phyloP scores from a whole-genome alignment of 2,888 invertebrate species.

The Imbricaverruca yamaguchii region DNA sequence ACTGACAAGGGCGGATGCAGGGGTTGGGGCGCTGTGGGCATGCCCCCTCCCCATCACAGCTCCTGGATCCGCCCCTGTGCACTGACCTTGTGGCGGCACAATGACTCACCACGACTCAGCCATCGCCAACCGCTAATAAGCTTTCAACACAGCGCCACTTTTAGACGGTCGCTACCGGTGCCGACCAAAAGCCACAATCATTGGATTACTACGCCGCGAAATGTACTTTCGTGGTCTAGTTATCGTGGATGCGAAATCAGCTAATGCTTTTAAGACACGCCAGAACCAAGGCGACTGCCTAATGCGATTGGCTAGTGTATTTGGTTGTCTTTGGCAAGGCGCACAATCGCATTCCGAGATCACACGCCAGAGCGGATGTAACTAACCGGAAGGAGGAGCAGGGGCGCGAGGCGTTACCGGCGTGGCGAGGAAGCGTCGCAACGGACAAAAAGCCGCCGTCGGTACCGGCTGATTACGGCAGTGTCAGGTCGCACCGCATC shows the following conservation, averaged over 20 bases:
- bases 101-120: too few species aligned
- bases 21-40: too few species aligned
- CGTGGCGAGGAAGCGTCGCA: not conserved
- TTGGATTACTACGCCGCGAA: conserved; percentile 10
- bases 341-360: not conserved
- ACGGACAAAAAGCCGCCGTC: not conserved
- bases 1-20: too few species aligned
- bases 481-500: not conserved
- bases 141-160: not conserved
- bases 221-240: conserved; percentile 17
- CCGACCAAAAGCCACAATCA: conserved; percentile 3
- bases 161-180: not conserved
- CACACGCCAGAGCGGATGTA: not conserved
- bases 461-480: not conserved
- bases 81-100: too few species aligned
- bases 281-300: not conserved
- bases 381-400: conserved; percentile 16
- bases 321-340: conserved; percentile 12
- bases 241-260: conserved; percentile 6
- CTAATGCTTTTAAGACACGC: conserved; percentile 20
- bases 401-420: not conserved
- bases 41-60: too few species aligned
- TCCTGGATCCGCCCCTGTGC: too few species aligned
- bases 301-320: not conserved
- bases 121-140: not conserved